These are phyloP conservation scores for Myiopsitta monachus DNA, from an alignment of 2,113 vertebrate species.

Conservation along the genomic window DNA sequence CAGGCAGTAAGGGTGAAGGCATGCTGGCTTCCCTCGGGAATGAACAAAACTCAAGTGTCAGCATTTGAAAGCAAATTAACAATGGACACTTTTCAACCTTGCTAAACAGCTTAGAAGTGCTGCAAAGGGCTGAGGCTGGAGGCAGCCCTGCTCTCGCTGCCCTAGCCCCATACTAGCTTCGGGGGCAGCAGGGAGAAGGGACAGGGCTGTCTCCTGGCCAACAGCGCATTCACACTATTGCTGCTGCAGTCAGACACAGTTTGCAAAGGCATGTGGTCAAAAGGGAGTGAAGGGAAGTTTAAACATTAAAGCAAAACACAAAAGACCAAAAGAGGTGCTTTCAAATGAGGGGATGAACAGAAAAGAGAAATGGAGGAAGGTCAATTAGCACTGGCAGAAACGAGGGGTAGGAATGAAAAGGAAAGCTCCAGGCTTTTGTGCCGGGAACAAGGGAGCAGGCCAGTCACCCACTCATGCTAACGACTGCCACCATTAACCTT, in stretches of 20 bases:
- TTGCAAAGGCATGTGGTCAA: constrained; percentile 27
- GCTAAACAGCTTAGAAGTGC: neutral
- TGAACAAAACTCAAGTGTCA: neutral
- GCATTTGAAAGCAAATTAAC: neutral
- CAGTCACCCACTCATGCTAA: neutral
- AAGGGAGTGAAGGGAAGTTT: neutral
- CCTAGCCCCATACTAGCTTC: neutral
- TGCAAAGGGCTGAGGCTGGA: neutral
- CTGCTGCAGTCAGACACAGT: neutral
- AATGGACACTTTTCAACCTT: neutral
- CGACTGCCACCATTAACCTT: constrained; percentile 3
- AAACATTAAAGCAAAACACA: neutral
- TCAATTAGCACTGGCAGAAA: neutral
- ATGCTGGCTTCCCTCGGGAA: neutral
- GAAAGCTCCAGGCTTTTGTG: neutral
- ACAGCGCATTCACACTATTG: neutral
- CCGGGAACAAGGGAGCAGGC: neutral
- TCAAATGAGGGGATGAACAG: neutral
- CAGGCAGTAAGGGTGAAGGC: neutral
- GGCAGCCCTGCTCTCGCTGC: neutral
- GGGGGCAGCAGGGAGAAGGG: neutral
- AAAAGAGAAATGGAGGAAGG: neutral
- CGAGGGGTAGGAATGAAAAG: neutral
- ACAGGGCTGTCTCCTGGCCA: neutral
- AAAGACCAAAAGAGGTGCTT: neutral